Conservation (phyloP, 2,113 vertebrate genomes). For the Dipodomys stephensi region DNA sequence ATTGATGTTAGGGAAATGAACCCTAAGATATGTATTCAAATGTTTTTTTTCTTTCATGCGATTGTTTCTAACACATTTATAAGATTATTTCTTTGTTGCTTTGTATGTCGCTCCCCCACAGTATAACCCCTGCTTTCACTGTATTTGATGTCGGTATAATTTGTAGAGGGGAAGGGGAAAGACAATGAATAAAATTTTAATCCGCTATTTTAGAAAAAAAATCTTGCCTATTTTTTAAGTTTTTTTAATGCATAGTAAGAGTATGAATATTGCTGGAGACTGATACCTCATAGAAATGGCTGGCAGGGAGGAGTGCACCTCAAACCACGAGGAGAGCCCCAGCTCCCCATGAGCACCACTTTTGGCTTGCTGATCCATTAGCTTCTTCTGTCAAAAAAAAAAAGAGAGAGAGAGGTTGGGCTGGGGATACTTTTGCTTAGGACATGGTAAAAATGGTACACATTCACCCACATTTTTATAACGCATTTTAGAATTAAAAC, state of each 20-base stretch:
- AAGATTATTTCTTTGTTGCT: too few relatives aligned
- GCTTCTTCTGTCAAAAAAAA: neutral
- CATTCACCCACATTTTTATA: neutral
- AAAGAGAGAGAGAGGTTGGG: neutral
- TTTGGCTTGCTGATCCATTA: neutral
- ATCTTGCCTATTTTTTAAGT: neutral
- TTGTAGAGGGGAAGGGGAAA: too few relatives aligned
- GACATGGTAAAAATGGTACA: neutral
- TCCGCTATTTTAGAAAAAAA: neutral
- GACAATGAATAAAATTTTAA: neutral
- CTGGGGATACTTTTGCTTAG: neutral
- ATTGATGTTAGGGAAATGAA: too few relatives aligned
- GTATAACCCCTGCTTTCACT: too few relatives aligned
- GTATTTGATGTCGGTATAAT: too few relatives aligned
- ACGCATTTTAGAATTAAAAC: neutral
- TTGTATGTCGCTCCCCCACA: too few relatives aligned
- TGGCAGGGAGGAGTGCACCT: neutral
- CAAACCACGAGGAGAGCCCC: neutral
- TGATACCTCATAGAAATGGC: rapidly evolving
- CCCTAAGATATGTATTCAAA: too few relatives aligned
- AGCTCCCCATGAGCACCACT: neutral
- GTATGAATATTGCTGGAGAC: too few relatives aligned
- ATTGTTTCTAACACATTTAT: too few relatives aligned
- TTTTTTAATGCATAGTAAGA: neutral
- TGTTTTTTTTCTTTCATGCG: too few relatives aligned